These are phyloP conservation scores for Empis livida DNA, from an alignment of 2,888 invertebrate species.

Conservation along the genomic window DNA sequence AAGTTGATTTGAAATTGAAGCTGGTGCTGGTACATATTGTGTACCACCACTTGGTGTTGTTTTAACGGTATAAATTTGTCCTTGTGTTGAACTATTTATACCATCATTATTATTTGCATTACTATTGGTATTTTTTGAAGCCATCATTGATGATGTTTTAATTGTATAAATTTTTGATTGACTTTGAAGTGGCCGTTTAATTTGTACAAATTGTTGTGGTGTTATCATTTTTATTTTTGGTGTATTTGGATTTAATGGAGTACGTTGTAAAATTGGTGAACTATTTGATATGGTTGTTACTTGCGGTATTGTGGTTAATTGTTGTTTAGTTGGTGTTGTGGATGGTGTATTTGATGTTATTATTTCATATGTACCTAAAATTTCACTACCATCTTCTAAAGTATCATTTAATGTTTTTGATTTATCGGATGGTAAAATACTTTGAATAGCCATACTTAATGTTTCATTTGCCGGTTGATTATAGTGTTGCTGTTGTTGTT, in stretches of 20 bases:
- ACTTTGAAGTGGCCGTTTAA: constrained; percentile 24
- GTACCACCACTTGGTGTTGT: constrained; percentile 18
- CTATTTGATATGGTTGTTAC: neutral
- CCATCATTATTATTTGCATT: constrained; percentile 4
- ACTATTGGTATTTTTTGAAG: constrained; percentile 5
- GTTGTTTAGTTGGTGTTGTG: constrained; percentile 10
- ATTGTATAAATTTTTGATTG: constrained; percentile 32
- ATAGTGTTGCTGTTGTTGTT: constrained; percentile 20
- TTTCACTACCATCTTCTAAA: constrained; percentile 14
- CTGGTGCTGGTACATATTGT: constrained; percentile 23
- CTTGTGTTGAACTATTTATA: constrained; percentile 9
- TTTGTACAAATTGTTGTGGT: constrained; percentile 31
- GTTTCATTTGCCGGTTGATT: constrained; percentile 22
- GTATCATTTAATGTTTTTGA: constrained; percentile 13
- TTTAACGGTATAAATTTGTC: constrained; percentile 11
- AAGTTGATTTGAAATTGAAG: constrained; percentile 24
- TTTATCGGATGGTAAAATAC: constrained; percentile 24
- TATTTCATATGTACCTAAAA: constrained; percentile 21
- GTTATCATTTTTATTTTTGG: constrained; percentile 35
- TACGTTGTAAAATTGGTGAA: neutral
- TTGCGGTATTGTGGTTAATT: constrained; percentile 8
- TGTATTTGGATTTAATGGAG: constrained; percentile 13
- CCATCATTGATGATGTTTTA: constrained; percentile 19
- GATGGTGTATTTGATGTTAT: constrained; percentile 16
- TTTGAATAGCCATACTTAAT: constrained; percentile 33